Conservation (phyloP, 1,140 invertebrate species). For the Planococcus citri region DNA sequence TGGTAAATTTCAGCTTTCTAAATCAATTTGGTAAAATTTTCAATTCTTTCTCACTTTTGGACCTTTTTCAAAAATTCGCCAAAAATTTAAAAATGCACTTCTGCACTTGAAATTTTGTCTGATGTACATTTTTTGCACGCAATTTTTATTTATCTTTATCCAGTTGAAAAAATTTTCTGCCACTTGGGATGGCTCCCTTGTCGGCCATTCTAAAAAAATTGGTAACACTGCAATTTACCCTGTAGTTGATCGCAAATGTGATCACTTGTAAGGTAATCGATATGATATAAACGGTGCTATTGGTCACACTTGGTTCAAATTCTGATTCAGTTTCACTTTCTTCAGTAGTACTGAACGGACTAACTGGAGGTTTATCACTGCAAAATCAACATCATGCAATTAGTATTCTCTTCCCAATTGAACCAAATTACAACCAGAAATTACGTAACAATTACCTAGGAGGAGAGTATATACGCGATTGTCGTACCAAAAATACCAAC, state of each 20-base stretch:
- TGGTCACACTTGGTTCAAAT: slow-evolving; percentile 87
- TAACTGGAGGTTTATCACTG: background rate
- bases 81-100: too few relatives aligned
- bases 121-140: too few relatives aligned
- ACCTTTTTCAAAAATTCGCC: too few relatives aligned
- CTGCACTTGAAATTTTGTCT: too few relatives aligned
- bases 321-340: slow-evolving; percentile 56
- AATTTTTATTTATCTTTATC: too few relatives aligned
- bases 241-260: slow-evolving; percentile 98
- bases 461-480: slow-evolving; percentile 44
- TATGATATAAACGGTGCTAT: slow-evolving; percentile 97
- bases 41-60: too few relatives aligned
- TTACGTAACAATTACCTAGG: background rate
- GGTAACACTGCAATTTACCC: slow-evolving; percentile 48
- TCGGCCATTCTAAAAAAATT: background rate
- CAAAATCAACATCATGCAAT: background rate
- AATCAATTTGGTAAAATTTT: too few relatives aligned
- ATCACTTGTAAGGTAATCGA: slow-evolving; percentile 93
- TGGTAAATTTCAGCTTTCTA: too few relatives aligned
- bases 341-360: slow-evolving; percentile 23
- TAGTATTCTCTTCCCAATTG: background rate
- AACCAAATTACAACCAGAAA: background rate
- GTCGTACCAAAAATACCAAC: slow-evolving; percentile 76
- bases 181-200: too few relatives aligned
- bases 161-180: too few relatives aligned